Conservation (phyloP, 2,113 vertebrate genomes). For the Sardina pilchardus region DNA sequence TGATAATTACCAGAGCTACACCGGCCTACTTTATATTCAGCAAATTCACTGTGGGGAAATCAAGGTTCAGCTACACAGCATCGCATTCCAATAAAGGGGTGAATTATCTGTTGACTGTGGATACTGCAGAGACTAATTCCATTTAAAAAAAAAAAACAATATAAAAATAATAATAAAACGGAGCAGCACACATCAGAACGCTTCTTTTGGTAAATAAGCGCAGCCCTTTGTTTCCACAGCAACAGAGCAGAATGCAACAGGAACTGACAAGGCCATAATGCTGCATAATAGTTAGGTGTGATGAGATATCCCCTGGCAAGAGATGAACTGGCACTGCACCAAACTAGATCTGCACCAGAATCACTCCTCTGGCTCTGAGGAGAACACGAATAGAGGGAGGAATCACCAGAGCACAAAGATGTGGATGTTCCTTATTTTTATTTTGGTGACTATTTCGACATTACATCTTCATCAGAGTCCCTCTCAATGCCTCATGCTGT, state of each 20-base stretch:
- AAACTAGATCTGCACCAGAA: neutral
- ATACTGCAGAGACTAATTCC: conserved; percentile 47
- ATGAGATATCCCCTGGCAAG: neutral
- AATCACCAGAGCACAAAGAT: too few species aligned
- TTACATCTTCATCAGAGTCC: too few species aligned
- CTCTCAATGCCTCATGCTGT: neutral
- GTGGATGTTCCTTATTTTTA: too few species aligned
- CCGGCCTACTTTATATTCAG: conserved; percentile 33
- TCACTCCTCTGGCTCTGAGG: too few species aligned
- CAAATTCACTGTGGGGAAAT: conserved; percentile 31
- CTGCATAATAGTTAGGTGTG: neutral
- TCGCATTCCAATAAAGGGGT: conserved; percentile 49
- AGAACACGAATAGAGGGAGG: too few species aligned
- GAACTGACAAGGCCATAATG: neutral
- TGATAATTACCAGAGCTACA: conserved; percentile 43
- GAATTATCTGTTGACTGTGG: conserved; percentile 44
- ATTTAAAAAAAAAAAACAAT: conserved; percentile 34
- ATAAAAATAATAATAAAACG: conserved; percentile 31
- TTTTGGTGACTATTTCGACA: too few species aligned
- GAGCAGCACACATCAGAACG: conserved; percentile 17
- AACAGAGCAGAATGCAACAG: neutral
- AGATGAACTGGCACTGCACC: neutral
- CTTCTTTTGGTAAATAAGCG: neutral
- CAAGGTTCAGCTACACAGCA: conserved; percentile 25
- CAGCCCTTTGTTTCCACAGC: neutral